Conservation (phyloP, 2,888 invertebrate genomes). For the Trissonchulus sp. region DNA sequence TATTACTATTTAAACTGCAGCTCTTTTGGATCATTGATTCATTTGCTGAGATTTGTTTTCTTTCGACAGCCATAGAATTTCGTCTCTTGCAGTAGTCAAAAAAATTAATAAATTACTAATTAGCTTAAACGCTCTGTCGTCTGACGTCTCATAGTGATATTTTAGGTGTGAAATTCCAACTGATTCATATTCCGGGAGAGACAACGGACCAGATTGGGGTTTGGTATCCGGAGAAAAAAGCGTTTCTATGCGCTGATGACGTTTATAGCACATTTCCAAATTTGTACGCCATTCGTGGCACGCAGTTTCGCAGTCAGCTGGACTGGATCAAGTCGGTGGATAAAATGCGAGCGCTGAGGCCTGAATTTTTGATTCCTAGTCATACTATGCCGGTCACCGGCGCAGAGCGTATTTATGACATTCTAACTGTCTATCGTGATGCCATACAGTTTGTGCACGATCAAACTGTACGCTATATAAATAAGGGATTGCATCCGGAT, state of each 20-base stretch:
- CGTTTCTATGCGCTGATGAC: constrained; percentile 47
- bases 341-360: constrained; percentile 43
- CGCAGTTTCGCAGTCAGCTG: constrained; percentile 41
- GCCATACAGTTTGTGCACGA: constrained; percentile 50
- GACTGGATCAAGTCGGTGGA: constrained; percentile 47
- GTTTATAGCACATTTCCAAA: constrained; percentile 49
- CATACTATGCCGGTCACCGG: constrained; percentile 46
- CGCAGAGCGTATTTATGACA: constrained; percentile 34
- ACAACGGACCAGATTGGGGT: constrained; percentile 50
- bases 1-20: no score
- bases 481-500: constrained; percentile 47
- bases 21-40: no score
- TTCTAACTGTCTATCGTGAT: constrained; percentile 44
- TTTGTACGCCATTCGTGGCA: constrained; percentile 50
- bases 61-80: no score
- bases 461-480: constrained; percentile 47
- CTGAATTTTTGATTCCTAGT: constrained; percentile 46
- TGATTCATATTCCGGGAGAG: constrained; percentile 51
- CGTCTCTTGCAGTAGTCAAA: no score
- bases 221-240: constrained; percentile 44
- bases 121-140: no score
- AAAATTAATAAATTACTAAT: no score
- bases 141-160: no score
- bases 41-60: no score
- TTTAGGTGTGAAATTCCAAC: constrained; percentile 44